Evolutionary conservation across 2,797 vertebrate genomes (phyloP).

Genomic region (Rhinatrema bivittatum): DNA sequence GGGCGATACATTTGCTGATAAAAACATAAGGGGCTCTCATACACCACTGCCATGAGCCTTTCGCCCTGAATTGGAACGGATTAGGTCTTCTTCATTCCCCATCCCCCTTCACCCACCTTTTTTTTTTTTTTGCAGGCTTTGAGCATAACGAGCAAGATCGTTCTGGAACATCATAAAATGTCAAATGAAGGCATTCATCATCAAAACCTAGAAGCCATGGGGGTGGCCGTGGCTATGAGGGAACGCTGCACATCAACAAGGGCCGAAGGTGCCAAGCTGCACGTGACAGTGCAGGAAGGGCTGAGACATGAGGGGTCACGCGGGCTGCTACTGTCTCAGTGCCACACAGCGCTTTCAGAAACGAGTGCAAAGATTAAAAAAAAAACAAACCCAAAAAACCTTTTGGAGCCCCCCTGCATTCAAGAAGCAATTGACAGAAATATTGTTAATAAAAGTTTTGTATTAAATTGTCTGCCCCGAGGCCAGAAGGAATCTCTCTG

Average conservation of each 20-base stretch:
- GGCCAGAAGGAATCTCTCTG: constrained; percentile 7
- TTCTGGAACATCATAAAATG: constrained; percentile 25
- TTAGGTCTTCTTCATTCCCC: constrained; percentile 24
- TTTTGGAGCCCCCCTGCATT: constrained; percentile 8
- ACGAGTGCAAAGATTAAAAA: too few relatives aligned
- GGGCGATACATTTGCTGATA: constrained; percentile 34
- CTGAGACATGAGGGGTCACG: not conserved
- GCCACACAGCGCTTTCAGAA: constrained; percentile 5
- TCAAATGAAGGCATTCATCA: constrained; percentile 32
- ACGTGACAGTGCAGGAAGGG: not conserved
- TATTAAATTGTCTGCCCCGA: constrained; percentile 28
- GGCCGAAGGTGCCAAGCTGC: too few relatives aligned
- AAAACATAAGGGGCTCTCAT: constrained; percentile 30
- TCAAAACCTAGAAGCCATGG: too few relatives aligned
- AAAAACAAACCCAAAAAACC: constrained; percentile 4
- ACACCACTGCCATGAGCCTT: constrained; percentile 11
- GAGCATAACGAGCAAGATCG: constrained; percentile 26
- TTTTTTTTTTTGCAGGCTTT: constrained; percentile 33
- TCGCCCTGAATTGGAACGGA: too few relatives aligned
- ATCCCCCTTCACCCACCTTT: constrained; percentile 23
- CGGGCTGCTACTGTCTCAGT: constrained; percentile 1
- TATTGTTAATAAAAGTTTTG: constrained; percentile 28
- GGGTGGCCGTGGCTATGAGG: too few relatives aligned
- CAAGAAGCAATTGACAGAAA: constrained; percentile 11
- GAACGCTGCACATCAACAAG: too few relatives aligned